These are phyloP conservation scores for Suillia variegata DNA, from an alignment of 2,888 invertebrate genomes.

Conservation along the genomic window DNA sequence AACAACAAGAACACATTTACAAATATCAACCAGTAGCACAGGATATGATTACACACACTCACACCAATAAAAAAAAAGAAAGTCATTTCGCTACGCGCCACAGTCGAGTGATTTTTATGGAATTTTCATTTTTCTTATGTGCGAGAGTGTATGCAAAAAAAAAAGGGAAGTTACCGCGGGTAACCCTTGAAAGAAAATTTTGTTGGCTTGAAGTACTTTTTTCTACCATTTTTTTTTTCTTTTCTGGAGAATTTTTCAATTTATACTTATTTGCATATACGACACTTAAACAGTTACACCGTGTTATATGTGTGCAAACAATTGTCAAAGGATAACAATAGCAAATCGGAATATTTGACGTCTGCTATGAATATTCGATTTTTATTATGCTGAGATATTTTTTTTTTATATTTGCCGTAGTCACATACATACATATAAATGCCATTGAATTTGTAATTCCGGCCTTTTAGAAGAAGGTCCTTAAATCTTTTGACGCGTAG, in stretches of 20 bases:
- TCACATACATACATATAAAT: no score
- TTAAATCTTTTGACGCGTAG: background rate
- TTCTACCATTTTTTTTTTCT: slow-evolving; percentile 3
- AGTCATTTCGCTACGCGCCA: slow-evolving; percentile 41
- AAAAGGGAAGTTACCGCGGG: no score
- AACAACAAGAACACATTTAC: slow-evolving; percentile 21
- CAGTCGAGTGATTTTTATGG: slow-evolving; percentile 53
- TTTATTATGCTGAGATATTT: slow-evolving; percentile 1
- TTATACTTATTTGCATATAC: slow-evolving; percentile 43
- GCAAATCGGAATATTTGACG: slow-evolving; percentile 14
- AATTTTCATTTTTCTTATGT: background rate
- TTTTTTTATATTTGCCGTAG: no score
- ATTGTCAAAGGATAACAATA: background rate
- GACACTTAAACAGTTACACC: slow-evolving; percentile 34
- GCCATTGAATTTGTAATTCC: background rate
- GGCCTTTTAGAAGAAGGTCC: background rate
- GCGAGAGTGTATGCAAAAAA: no score
- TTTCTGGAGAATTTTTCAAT: slow-evolving; percentile 29
- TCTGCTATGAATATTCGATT: slow-evolving; percentile 34
- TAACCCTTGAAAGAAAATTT: background rate
- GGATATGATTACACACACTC: no score
- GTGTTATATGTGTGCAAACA: slow-evolving; percentile 9
- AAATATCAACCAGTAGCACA: background rate
- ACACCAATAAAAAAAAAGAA: no score
- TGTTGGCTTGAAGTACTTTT: background rate